Conservation (phyloP, 2,113 vertebrate genomes). For the Aptenodytes patagonicus region DNA sequence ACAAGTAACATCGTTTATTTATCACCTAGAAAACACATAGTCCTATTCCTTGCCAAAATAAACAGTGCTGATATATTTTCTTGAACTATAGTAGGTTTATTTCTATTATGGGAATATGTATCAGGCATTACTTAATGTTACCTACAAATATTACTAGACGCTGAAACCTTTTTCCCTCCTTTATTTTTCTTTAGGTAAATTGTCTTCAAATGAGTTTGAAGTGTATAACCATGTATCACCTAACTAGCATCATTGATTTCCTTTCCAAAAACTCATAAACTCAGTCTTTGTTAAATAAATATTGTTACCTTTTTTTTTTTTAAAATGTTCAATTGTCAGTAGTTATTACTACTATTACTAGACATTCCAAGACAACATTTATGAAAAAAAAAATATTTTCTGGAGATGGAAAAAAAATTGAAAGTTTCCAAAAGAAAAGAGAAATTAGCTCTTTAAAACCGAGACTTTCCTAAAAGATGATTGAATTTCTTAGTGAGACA, state of each 20-base stretch:
- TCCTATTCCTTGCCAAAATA: not conserved
- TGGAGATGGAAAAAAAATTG: not conserved
- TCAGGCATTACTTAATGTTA: not conserved
- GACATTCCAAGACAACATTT: not conserved
- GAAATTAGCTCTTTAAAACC: not conserved
- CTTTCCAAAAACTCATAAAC: not conserved
- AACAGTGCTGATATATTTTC: not conserved
- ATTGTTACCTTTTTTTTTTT: accelerated
- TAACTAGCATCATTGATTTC: not conserved
- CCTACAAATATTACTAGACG: not conserved
- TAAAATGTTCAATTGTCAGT: not conserved
- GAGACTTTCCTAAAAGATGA: not conserved
- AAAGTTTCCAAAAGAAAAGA: not conserved
- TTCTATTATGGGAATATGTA: not conserved
- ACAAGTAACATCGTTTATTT: not conserved
- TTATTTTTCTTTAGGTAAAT: not conserved
- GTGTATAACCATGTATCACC: not conserved
- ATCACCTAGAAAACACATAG: not conserved
- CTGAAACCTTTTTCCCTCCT: not conserved
- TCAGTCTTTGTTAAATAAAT: not conserved
- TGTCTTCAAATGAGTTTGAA: not conserved
- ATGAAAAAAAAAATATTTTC: not conserved
- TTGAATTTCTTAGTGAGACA: not conserved
- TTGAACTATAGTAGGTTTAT: not conserved
- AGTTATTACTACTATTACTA: not conserved